A percentile compares a stretch with the other conserved stretches of the same genome.
These are phyloP conservation scores for Meta bourneti DNA, from an alignment of 2,888 invertebrate species.

Conservation along the genomic window DNA sequence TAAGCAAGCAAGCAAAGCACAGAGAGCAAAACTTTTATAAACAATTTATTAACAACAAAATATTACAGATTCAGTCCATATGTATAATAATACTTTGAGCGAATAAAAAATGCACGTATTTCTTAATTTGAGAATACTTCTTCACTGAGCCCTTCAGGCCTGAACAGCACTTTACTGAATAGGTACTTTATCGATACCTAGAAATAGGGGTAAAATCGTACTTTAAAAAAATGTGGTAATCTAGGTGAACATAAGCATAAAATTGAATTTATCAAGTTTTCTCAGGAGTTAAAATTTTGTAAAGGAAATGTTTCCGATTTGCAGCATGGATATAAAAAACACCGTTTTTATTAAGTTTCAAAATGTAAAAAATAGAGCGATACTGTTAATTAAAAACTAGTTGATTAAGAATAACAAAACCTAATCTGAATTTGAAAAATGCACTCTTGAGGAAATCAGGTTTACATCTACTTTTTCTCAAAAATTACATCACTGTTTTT, in stretches of 20 bases:
- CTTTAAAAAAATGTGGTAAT: not conserved
- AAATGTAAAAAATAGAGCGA: too few species aligned
- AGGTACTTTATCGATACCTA: slow-evolving; percentile 48
- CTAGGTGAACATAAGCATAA: not conserved
- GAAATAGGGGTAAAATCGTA: slow-evolving; percentile 26
- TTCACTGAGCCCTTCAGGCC: not conserved
- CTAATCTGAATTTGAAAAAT: too few species aligned
- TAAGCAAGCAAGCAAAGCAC: slow-evolving; percentile 13
- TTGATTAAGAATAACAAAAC: too few species aligned
- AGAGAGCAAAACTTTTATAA: slow-evolving; percentile 10
- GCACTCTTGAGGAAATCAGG: too few species aligned
- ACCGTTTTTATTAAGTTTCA: too few species aligned
- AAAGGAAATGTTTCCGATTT: too few species aligned
- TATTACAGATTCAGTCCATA: slow-evolving; percentile 42
- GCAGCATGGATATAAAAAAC: too few species aligned
- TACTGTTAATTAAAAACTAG: too few species aligned
- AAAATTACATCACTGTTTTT: too few species aligned
- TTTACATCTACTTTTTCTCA: too few species aligned
- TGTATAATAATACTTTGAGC: not conserved
- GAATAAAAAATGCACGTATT: not conserved
- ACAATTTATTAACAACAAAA: slow-evolving; percentile 54
- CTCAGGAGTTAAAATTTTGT: too few species aligned
- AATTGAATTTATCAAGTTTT: not conserved
- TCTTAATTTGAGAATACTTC: not conserved
- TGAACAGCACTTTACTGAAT: slow-evolving; percentile 18